Conservation (phyloP, 1,140 invertebrate species). For the Polypedilum pembai region DNA sequence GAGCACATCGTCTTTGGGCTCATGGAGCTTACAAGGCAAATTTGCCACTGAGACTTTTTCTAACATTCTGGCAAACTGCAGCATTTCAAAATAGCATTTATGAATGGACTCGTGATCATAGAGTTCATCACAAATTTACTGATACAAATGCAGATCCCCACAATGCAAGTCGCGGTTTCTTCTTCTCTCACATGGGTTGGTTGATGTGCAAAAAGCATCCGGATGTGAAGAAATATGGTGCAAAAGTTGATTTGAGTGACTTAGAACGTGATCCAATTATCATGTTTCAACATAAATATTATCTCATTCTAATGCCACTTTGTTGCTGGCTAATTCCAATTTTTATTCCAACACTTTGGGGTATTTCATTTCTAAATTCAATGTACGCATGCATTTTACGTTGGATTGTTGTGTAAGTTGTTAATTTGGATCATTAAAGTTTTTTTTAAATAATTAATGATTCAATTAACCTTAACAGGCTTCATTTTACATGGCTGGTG, state of each 20-base stretch:
- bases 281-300: slow-evolving; percentile 65
- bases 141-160: slow-evolving; percentile 62
- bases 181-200: slow-evolving; percentile 59
- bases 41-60: slow-evolving; percentile 54
- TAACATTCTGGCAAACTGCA: slow-evolving; percentile 46
- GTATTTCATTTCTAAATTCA: slow-evolving; percentile 50
- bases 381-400: slow-evolving; percentile 38
- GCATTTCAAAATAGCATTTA: slow-evolving; percentile 49
- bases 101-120: slow-evolving; percentile 52
- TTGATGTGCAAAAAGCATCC: slow-evolving; percentile 52
- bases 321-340: slow-evolving; percentile 67
- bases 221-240: slow-evolving; percentile 57
- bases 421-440: slow-evolving; percentile 52
- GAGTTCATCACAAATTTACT: slow-evolving; percentile 59
- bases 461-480: slow-evolving; percentile 34
- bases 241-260: slow-evolving; percentile 62
- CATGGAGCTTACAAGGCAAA: slow-evolving; percentile 76
- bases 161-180: slow-evolving; percentile 55
- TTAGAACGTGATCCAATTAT: slow-evolving; percentile 62
- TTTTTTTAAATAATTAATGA: slow-evolving; percentile 54
- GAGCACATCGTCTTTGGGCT: slow-evolving; percentile 76
- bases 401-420: slow-evolving; percentile 62
- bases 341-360: slow-evolving; percentile 49
- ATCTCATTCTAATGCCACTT: slow-evolving; percentile 57
- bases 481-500: slow-evolving; percentile 66